A percentile compares a stretch with the other conserved stretches of the same genome.
Conservation (phyloP, 2,113 vertebrate species). For the Bothrops jararaca region DNA sequence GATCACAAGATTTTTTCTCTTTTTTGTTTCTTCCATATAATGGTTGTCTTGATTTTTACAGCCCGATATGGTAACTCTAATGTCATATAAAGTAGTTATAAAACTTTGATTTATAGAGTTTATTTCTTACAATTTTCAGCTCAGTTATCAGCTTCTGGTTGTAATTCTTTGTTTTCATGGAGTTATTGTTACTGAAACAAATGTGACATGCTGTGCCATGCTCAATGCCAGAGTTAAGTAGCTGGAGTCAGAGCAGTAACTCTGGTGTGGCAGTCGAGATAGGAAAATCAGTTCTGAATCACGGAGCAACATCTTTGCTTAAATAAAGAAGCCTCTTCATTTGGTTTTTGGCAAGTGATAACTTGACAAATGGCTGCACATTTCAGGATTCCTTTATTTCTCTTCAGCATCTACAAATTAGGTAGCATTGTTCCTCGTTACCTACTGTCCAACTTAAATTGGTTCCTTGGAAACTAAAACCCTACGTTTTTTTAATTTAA, state of each 20-base stretch:
- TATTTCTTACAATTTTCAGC: background rate
- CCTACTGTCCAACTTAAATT: background rate
- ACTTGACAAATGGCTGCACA: background rate
- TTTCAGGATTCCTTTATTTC: constrained; percentile 4
- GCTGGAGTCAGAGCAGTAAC: background rate
- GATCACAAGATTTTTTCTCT: background rate
- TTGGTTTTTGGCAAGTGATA: background rate
- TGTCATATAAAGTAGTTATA: background rate
- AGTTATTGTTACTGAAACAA: constrained; percentile 7
- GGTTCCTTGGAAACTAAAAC: background rate
- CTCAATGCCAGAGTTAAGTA: background rate
- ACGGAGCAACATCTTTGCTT: background rate
- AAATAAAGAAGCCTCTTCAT: background rate
- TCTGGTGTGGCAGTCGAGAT: background rate
- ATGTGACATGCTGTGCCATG: background rate
- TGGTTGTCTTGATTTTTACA: background rate
- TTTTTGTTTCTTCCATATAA: background rate
- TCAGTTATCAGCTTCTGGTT: background rate
- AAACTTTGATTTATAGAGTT: background rate
- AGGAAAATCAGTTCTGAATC: constrained; percentile 2
- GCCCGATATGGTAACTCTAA: background rate
- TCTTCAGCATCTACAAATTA: background rate
- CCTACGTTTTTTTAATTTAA: background rate
- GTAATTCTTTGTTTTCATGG: background rate
- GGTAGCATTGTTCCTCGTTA: background rate